phyloP scores from a whole-genome alignment of 2,888 invertebrate genomes.

The Parapristionchus giblindavisi region DNA sequence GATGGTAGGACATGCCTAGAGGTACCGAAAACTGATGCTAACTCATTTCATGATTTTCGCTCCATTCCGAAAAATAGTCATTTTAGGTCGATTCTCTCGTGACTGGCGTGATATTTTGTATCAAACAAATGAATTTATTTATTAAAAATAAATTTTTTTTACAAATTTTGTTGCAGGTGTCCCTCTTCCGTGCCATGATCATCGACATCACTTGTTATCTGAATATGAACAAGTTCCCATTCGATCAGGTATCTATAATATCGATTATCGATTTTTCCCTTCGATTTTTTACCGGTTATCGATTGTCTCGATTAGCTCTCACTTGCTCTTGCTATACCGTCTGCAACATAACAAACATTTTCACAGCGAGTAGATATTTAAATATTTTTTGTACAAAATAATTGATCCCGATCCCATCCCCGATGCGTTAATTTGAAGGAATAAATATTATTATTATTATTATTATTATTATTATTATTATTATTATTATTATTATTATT shows the following conservation, averaged over 20 bases:
- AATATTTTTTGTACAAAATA: not conserved
- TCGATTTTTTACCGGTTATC: no score
- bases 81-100: no score
- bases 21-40: no score
- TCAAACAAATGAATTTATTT: not conserved
- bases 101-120: no score
- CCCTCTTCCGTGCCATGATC: conserved; percentile 61
- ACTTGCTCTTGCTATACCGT: not conserved
- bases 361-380: not conserved
- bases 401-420: not conserved
- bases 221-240: conserved; percentile 63
- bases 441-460: not conserved
- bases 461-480: no score
- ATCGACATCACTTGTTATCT: conserved; percentile 68
- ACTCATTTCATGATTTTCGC: no score
- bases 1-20: no score
- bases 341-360: not conserved
- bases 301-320: no score
- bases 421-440: not conserved
- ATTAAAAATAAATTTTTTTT: not conserved
- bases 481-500: not conserved
- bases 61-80: no score
- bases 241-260: conserved; percentile 54
- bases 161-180: conserved; percentile 1
- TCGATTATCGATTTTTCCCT: not conserved